Conservation (phyloP, 1,140 invertebrate species). For the Laupala kohalensis region DNA sequence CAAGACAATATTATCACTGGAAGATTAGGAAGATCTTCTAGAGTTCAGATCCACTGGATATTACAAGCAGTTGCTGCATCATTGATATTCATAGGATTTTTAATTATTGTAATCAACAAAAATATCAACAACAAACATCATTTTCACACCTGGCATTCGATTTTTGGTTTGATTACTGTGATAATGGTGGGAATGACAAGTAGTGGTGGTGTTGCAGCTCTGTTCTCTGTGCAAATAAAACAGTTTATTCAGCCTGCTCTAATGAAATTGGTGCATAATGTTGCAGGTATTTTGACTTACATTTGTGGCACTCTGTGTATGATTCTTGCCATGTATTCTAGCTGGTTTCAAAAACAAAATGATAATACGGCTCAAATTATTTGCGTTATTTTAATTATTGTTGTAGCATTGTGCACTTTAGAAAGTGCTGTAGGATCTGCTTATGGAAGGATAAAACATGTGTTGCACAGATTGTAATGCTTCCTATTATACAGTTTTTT, state of each 20-base stretch:
- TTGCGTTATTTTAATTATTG: slow-evolving; percentile 3
- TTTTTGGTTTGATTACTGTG: slow-evolving; percentile 1
- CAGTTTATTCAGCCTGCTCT: slow-evolving; percentile 1
- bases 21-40: not conserved
- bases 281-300: slow-evolving; percentile 4
- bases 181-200: slow-evolving; percentile 5
- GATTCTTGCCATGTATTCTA: slow-evolving; percentile 4
- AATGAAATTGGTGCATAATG: slow-evolving; percentile 9
- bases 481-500: too few species aligned
- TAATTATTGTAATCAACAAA: slow-evolving; percentile 10
- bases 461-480: too few species aligned
- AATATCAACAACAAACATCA: slow-evolving; percentile 9
- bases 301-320: not conserved
- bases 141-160: slow-evolving; percentile 4
- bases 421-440: slow-evolving; percentile 10
- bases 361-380: slow-evolving; percentile 5
- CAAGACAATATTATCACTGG: slow-evolving; percentile 1
- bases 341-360: slow-evolving; percentile 1
- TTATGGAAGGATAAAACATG: too few species aligned
- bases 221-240: slow-evolving; percentile 2
- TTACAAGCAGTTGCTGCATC: slow-evolving; percentile 7
- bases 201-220: slow-evolving; percentile 7
- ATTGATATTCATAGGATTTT: slow-evolving; percentile 10
- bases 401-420: slow-evolving; percentile 3
- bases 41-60: slow-evolving; percentile 8